Base-by-base conservation (phyloP, 2,797 vertebrate species). In the Phrynocephalus forsythii region DNA sequence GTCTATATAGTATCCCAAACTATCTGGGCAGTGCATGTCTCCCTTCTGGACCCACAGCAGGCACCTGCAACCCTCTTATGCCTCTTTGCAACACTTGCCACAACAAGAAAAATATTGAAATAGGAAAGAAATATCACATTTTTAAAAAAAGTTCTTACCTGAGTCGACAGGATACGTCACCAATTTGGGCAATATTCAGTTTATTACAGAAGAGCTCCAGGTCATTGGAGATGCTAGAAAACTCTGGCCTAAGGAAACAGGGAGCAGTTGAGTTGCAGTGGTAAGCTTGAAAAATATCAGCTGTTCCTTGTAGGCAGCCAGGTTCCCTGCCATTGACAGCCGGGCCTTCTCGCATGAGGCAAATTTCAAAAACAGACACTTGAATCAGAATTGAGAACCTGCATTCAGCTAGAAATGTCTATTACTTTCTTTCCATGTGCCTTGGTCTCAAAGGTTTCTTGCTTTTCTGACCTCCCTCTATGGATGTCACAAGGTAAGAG, bases 241-340 rank as follows among this genome's bases (percentile, higher is more conserved):
- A 91, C 87, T 97, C 75, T 73, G 92, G 96, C 93, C 98, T 99
- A 93, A 71, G 82, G 80, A 28, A 50, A 63, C 44, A 67, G 60
- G 73, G 24, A 68, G 1, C 18, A 15, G 63, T 20, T 82, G 30
- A 69, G 24, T 13, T 38, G 18, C 38, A 6, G 5, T 22, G 22
- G 48, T 16, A 22, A 48, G 28, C 9, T 9, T 15, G 10, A 84
- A 28, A 71, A 44, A 9, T 5, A 30, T 16, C 73, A 24, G 78
- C 5, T 83, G 50, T 48, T 79, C 26, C 76, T n/a, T 24, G 7
- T 22, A 67, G 6, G 60, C 38, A 67, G 8, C 9, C 11, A 56
- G 24, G 33, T 24, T 66, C n/a, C 24, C 6, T 73, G 6, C 33
- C 72, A 20, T 15, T 10, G 28, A 30, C 20, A 60, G 67, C 6